Evolutionary conservation across 1,140 invertebrate genomes (phyloP), one percentile per base, ranked within the genome.

Genomic region (Lycorma delicatula): DNA sequence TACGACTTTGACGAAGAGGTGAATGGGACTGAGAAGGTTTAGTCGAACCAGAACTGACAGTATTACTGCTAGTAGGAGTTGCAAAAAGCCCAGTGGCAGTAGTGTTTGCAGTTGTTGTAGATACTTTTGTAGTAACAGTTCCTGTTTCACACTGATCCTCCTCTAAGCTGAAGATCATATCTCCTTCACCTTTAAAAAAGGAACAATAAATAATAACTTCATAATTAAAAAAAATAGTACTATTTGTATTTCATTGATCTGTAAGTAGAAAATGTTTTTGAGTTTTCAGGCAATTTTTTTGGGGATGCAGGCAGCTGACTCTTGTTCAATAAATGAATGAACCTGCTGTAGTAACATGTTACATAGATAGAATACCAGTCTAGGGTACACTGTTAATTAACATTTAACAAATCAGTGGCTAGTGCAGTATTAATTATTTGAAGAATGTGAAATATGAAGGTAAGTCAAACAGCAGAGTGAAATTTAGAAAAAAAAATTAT

Each of bases 161-260:
- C 56, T 89, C 86, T 31, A 89, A 73, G 18, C 77, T 83, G 58
- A 85, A 88, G 64, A 83, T 87, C 75, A 83, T 79, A 64, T 83
- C 82, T 22, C 44, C 68, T 18, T 75, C 75, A 46, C 75, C 75
- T 72, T 54, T 6, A 59, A 29, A 26, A 29, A 52, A 44, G 44
- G 25, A n/a, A n/a, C n/a, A n/a, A n/a, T n/a, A 34, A 29, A 44
- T 13, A 13, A n/a, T n/a, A 29, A 51, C 22, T 46, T 47, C 23
- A 59, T 72, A 71, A 26, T 74, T 68, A 48, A 18, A 20, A 49
- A 28, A 18, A 34, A 9, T 22, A 2, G 3, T 55, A 16, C 31
- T 2, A 57, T 65, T 72, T 56, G 70, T 75, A 16, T 20, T 22
- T 48, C 51, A 54, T 25, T 13, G 16, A 18, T 22, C 16, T 4